Percentiles rank a stretch among this genome's conserved stretches.
Conservation (phyloP, 2,113 vertebrate genomes). For the Chaetops frenatus region DNA sequence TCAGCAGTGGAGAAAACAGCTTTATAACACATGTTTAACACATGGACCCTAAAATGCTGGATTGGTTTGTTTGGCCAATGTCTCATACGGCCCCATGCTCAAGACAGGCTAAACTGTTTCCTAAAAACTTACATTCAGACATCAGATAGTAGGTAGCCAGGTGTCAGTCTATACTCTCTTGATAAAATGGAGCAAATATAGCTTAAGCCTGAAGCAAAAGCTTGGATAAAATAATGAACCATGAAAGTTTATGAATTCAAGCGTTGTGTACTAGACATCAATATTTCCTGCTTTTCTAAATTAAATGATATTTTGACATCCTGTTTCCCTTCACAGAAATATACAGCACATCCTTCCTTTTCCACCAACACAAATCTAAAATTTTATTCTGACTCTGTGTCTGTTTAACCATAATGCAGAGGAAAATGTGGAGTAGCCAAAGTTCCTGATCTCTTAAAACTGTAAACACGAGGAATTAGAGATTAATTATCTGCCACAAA, state of each 20-base stretch:
- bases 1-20: not conserved
- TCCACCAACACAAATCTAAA: not conserved
- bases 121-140: not conserved
- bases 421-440: not conserved
- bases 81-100: not conserved
- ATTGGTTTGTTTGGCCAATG: not conserved
- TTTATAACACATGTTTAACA: not conserved
- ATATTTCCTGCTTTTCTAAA: not conserved
- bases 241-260: not conserved
- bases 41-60: not conserved
- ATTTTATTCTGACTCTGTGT: not conserved
- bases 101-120: not conserved
- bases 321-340: not conserved
- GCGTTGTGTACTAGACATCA: not conserved
- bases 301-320: not conserved
- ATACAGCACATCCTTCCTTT: not conserved
- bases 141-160: not conserved
- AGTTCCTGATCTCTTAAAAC: not conserved
- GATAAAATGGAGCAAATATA: not conserved
- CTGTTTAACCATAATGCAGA: not conserved
- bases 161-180: not conserved
- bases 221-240: not conserved
- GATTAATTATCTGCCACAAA: not conserved
- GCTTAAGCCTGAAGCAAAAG: not conserved
- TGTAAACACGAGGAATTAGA: not conserved